These are phyloP conservation scores for Dasypogon diadema DNA, from an alignment of 2,888 invertebrate species.

Conservation along the genomic window DNA sequence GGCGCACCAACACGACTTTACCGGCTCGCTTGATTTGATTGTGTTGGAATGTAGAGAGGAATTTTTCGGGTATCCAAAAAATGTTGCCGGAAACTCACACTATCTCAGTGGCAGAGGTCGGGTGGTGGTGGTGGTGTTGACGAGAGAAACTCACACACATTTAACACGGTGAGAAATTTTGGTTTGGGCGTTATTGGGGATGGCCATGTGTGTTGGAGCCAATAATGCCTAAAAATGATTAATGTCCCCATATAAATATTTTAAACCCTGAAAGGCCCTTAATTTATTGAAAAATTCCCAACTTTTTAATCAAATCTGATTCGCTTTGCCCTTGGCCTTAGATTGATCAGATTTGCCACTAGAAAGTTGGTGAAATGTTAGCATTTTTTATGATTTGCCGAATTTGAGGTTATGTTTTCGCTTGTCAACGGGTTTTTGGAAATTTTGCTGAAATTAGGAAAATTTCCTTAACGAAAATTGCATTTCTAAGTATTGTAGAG, in stretches of 20 bases:
- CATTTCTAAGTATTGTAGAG: neutral
- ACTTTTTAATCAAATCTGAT: neutral
- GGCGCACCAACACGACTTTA: neutral
- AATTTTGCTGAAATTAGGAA: neutral
- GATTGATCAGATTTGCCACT: neutral
- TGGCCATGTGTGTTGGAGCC: neutral
- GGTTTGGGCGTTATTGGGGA: constrained; percentile 2
- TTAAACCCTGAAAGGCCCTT: constrained; percentile 29
- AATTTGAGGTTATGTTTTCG: constrained; percentile 14
- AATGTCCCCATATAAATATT: constrained; percentile 30
- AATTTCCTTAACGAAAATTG: neutral
- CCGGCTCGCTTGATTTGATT: neutral
- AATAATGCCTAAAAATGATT: constrained; percentile 21
- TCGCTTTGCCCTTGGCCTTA: constrained; percentile 33
- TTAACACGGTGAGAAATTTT: neutral
- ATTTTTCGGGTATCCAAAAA: neutral
- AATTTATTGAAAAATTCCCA: neutral
- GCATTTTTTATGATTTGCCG: neutral
- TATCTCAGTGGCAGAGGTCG: neutral
- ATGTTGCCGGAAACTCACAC: neutral
- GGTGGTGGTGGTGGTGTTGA: neutral
- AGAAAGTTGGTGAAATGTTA: neutral
- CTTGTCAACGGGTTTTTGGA: neutral
- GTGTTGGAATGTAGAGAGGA: neutral
- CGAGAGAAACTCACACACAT: constrained; percentile 9